A percentile compares a stretch with the other conserved stretches of the same genome.
These are phyloP conservation scores for Agrypnia vestita DNA, from an alignment of 1,140 invertebrate species.

Conservation along the genomic window DNA sequence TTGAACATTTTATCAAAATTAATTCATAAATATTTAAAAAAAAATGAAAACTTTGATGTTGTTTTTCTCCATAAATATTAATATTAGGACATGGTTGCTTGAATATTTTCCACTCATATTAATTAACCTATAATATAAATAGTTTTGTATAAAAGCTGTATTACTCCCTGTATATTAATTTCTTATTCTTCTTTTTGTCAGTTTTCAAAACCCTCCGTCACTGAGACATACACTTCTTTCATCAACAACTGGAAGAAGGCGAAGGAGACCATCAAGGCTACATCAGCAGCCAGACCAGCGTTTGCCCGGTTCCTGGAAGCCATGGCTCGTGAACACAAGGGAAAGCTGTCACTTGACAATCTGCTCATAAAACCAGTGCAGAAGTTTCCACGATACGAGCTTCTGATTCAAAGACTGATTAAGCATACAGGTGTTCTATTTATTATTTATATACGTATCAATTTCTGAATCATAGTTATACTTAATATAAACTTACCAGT, in stretches of 20 bases:
- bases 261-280: constrained; percentile 92
- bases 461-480: too few relatives aligned
- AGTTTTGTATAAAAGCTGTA: too few relatives aligned
- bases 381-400: constrained; percentile 94
- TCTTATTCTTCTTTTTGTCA: constrained; percentile 64
- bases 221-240: constrained; percentile 95
- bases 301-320: constrained; percentile 94
- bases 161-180: too few relatives aligned
- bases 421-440: constrained; percentile 88
- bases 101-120: too few relatives aligned
- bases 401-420: constrained; percentile 93
- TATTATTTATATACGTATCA: too few relatives aligned
- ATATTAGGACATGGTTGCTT: too few relatives aligned
- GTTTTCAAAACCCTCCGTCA: constrained; percentile 93
- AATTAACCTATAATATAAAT: too few relatives aligned
- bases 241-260: constrained; percentile 97
- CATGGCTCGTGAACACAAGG: constrained; percentile 93
- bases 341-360: constrained; percentile 94
- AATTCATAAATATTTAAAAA: too few relatives aligned
- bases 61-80: too few relatives aligned
- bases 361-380: constrained; percentile 97
- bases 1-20: too few relatives aligned
- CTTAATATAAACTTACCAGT: too few relatives aligned
- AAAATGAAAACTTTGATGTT: too few relatives aligned
- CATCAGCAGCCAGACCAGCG: constrained; percentile 88